Evolutionary conservation across 2,888 invertebrate genomes (phyloP).

Genomic region (Isotomurus palustris): DNA sequence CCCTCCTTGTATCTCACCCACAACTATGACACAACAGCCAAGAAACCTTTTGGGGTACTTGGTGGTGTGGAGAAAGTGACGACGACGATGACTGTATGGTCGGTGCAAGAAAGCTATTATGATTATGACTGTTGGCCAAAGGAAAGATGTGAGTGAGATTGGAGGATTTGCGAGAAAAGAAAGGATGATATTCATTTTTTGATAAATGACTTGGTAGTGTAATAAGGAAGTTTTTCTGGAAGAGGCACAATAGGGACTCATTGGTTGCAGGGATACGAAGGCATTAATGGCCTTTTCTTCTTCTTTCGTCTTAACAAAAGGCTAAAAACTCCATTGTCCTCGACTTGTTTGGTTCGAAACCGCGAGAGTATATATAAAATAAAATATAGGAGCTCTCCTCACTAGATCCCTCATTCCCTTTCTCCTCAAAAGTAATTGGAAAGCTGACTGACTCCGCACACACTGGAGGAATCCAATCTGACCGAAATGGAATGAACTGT

Average conservation of each 20-base stretch:
- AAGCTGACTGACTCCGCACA: conserved; percentile 5
- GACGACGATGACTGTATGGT: no score
- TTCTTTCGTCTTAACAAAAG: conserved; percentile 23
- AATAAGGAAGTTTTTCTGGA: conserved; percentile 24
- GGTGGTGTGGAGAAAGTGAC: no score
- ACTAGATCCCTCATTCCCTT: neutral
- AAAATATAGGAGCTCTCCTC: no score
- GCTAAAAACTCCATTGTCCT: conserved; percentile 29
- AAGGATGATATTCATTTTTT: conserved; percentile 32
- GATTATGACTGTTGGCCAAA: no score
- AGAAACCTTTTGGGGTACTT: no score
- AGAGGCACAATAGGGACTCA: conserved; percentile 19
- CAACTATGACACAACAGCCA: no score
- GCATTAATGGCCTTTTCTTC: conserved; percentile 24
- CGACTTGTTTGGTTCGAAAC: conserved; percentile 10
- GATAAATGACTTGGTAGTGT: conserved; percentile 27
- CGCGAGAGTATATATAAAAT: no score
- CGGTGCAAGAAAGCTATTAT: no score
- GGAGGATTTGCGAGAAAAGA: conserved; percentile 14
- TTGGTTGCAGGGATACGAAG: conserved; percentile 19
- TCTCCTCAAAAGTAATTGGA: conserved; percentile 5
- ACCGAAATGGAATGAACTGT: conserved; percentile 3
- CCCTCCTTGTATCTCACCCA: no score
- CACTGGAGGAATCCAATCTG: conserved; percentile 7
- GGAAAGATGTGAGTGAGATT: conserved; percentile 22